Conservation (phyloP, 2,888 invertebrate species). For the Orthosia gracilis region DNA sequence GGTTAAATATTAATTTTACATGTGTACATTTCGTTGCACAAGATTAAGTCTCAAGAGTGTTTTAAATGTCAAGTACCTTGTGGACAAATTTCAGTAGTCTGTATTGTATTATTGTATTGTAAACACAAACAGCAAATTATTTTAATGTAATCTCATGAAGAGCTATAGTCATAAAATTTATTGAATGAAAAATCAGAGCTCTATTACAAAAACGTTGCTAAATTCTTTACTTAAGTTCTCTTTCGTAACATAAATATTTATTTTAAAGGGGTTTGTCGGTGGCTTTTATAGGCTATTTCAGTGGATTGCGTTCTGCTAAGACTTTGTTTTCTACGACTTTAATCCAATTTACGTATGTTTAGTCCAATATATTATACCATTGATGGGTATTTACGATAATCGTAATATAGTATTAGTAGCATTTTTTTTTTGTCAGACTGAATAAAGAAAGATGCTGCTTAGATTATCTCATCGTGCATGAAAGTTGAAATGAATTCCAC, state of each 20-base stretch:
- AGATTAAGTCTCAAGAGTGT: slow-evolving; percentile 20
- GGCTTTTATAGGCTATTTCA: slow-evolving; percentile 71
- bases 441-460: not conserved
- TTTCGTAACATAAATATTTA: slow-evolving; percentile 70
- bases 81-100: slow-evolving; percentile 11
- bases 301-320: slow-evolving; percentile 65
- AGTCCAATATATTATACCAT: not conserved
- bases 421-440: not conserved
- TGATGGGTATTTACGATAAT: slow-evolving; percentile 5
- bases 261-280: slow-evolving; percentile 68
- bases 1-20: not conserved
- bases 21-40: slow-evolving; percentile 1
- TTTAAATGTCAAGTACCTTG: slow-evolving; percentile 35
- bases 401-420: not conserved
- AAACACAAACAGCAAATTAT: slow-evolving; percentile 46
- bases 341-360: slow-evolving; percentile 11
- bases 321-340: slow-evolving; percentile 27
- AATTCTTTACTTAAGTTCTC: slow-evolving; percentile 30
- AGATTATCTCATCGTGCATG: not conserved
- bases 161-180: slow-evolving; percentile 47
- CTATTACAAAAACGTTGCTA: slow-evolving; percentile 65
- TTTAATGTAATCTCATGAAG: slow-evolving; percentile 27
- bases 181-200: slow-evolving; percentile 54
- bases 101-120: no score
- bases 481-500: not conserved